Conservation (phyloP, 2,797 vertebrate species). For the Coracias cyanogaster region DNA sequence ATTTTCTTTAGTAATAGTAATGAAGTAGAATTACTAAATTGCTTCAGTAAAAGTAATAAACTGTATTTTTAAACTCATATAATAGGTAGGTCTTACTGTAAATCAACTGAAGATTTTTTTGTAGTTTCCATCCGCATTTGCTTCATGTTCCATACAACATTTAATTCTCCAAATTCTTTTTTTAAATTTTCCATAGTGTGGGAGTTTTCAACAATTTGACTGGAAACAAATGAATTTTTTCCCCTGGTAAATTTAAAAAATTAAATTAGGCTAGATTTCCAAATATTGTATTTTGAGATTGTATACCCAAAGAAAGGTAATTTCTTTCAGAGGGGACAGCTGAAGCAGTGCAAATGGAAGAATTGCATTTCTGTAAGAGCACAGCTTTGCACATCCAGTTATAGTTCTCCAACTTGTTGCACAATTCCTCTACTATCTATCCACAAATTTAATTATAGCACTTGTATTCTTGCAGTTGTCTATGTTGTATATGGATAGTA, state of each 20-base stretch:
- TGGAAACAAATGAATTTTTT: constrained; percentile 3
- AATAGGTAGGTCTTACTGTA: constrained; percentile 65
- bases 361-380: neutral
- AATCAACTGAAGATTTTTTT: constrained; percentile 59
- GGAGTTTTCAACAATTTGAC: constrained; percentile 41
- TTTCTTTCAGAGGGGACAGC: neutral
- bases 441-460: neutral
- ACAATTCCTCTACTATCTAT: neutral
- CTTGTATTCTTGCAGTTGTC: neutral
- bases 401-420: neutral
- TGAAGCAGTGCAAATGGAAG: neutral
- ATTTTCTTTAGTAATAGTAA: neutral
- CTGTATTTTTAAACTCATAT: neutral
- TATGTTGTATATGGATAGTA: neutral
- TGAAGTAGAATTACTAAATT: neutral
- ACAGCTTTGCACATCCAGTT: neutral
- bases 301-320: neutral
- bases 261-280: neutral
- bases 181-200: constrained; percentile 18
- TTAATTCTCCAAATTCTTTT: constrained; percentile 57
- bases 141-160: constrained; percentile 61
- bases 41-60: neutral
- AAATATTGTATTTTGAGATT: neutral
- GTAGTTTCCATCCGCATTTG: constrained; percentile 43
- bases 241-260: constrained; percentile 30